Evolutionary conservation across 2,797 vertebrate species (phyloP), one percentile per base, ranked within the genome.

Genomic region (Halcyon badia): DNA sequence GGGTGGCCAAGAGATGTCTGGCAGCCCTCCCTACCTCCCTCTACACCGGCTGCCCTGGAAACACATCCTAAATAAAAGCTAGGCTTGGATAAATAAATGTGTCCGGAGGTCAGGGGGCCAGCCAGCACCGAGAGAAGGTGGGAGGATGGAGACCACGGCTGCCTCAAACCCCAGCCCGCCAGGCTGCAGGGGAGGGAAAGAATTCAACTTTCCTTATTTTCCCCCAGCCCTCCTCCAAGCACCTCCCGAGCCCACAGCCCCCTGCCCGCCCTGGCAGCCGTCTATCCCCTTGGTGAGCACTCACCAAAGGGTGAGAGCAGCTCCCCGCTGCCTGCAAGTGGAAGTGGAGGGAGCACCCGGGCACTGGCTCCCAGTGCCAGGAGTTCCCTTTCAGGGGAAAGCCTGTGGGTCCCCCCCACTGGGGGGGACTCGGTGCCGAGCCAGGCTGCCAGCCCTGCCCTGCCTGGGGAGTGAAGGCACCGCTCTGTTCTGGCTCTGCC

Each of bases 11-110:
- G 70, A 64, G 24, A 10, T 87, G 69, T 46, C 56, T 16, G 0
- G 56, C 64, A 92, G 56, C 86, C 54, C 64, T 88, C 37, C 41
- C 4, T 39, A 77, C 31, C 83, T 88, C 62, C 72, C 46, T 77
- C 60, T 1, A 1, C 7, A 64, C 65, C 0, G 7, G 60, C 87
- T 91, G 1, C 83, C 92, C 68, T 91, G 91, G 91, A 96, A 96
- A 96, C 89, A 58, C 22, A 28, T 81, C 81, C 81, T 54, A 95
- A 95, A 96, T 92, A 95, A 94, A 89, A 95, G 81, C 89, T 78
- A 73, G 39, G n/a, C 77, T 89, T 0, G 3, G 48, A 95, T 90
- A 96, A 96, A 96, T 90, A 95, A 92, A 73, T 0, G 83, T 1
- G 3, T 90, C 81, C 13, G 16, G 94, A 78, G 84, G 52, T 57